Base-by-base conservation (phyloP, 35 echinoderm and acorn worm genomes). In the Heliocidaris erythrogramma region DNA sequence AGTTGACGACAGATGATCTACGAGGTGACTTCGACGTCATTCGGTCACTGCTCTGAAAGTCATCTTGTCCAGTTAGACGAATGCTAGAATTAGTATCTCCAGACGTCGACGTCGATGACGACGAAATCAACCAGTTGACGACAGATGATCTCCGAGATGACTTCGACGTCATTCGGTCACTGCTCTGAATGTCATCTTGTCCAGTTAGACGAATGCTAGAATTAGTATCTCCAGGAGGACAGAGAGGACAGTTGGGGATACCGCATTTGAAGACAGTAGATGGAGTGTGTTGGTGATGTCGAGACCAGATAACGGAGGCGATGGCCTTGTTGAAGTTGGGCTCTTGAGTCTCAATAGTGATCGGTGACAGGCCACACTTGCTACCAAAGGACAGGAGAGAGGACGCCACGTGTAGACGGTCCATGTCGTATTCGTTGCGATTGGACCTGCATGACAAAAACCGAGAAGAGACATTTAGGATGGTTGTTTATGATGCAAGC, bases 271-370 rank as follows among this genome's bases (percentile, higher is more conserved):
- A 92, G 49, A 92, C 21, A 4, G n/a, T 32, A 21, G 29, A 49
- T 10, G 49, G 47, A 30, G 91, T 59, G 1, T 56, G 24, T 5
- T 59, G 48, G 30, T 59, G 91, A 0, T 92, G 91, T 30, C 91
- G 91, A 52, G 91, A 52, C 91, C 91, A 92, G 49, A 92, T 92
- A 17, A 92, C 91, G 49, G 91, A 59, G 48, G 91, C 91, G 48
- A 92, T 92, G 91, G 91, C 91, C 49, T 59, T 49, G 91, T 59
- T 92, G 91, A 92, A 92, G 91, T 92, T n/a, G 9, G 91, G 91
- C 14, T 92, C 91, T 13, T 92, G 29, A 48, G 91, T 92, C 21
- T 92, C 48, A 13, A 92, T 92, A 29, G 91, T 50, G 50, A 92
- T 92, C 48, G 91, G 91, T 48, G 50, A 50, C 47, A 92, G 91